A percentile compares a stretch with the other conserved stretches of the same genome.
These are phyloP conservation scores for Protobothrops flavoviridis DNA, from an alignment of 2,113 vertebrate genomes.

Conservation along the genomic window DNA sequence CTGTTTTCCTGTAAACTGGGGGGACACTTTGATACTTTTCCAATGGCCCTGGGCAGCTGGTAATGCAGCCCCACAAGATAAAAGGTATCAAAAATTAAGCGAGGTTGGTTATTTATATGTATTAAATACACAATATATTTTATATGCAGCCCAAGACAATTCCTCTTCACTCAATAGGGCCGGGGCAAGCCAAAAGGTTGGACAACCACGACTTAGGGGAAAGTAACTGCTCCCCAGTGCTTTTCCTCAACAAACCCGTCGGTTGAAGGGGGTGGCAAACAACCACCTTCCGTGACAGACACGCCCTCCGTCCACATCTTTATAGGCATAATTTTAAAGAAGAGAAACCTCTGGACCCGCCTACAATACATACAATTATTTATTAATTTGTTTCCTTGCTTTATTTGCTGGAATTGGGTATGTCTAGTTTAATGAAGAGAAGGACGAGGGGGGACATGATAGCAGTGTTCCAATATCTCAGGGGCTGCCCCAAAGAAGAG, in stretches of 20 bases:
- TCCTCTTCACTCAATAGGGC: background rate
- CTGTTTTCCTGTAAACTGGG: background rate
- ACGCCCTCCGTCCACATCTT: background rate
- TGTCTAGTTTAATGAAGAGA: no score
- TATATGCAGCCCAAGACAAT: background rate
- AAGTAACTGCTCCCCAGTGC: no score
- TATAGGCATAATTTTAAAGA: background rate
- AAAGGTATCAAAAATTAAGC: background rate
- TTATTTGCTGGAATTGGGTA: background rate
- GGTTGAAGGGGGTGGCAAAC: no score
- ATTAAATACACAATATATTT: background rate
- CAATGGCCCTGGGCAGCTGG: background rate
- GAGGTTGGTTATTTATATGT: background rate
- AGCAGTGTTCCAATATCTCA: no score
- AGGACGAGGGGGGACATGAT: no score
- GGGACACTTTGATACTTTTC: background rate
- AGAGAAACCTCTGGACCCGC: background rate
- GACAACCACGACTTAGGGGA: no score
- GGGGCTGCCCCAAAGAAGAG: no score
- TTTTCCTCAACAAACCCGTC: background rate
- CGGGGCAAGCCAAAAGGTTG: background rate
- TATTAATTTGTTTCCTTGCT: background rate
- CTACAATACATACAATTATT: no score
- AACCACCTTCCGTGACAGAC: no score
- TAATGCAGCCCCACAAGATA: background rate